These are phyloP conservation scores for Steatornis caripensis DNA, from an alignment of 2,113 vertebrate species.

Conservation along the genomic window DNA sequence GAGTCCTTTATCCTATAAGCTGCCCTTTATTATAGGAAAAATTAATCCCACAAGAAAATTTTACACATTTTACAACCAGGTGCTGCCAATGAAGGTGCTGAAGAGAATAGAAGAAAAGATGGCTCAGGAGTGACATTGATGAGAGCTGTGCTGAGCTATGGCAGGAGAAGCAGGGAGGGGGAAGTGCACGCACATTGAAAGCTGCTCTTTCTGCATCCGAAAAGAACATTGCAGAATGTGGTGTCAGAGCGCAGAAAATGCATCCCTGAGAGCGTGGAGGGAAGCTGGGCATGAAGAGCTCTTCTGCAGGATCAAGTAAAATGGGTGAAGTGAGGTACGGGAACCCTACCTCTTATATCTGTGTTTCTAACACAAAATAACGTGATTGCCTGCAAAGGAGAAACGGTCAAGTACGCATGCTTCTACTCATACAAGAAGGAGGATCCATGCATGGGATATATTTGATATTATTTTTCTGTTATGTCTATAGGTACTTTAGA, in stretches of 20 bases:
- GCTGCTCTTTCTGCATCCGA: neutral
- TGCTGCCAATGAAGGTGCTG: neutral
- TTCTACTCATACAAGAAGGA: neutral
- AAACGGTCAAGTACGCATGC: fast-evolving
- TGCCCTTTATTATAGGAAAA: neutral
- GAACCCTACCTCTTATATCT: neutral
- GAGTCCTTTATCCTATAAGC: neutral
- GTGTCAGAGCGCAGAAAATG: neutral
- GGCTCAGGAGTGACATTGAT: neutral
- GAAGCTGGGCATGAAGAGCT: neutral
- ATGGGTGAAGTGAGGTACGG: neutral
- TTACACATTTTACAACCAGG: neutral
- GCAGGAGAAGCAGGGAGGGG: neutral
- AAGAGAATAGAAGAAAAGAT: neutral
- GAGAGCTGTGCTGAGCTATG: neutral
- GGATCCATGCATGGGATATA: neutral
- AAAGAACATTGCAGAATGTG: neutral
- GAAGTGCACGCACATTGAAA: fast-evolving
- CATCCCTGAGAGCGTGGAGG: fast-evolving
- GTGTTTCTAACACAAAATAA: neutral
- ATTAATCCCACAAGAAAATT: neutral
- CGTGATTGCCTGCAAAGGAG: neutral
- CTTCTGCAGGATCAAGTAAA: neutral
- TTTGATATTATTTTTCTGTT: neutral
- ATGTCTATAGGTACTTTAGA: neutral